Percentiles rank a stretch among this genome's conserved stretches.
Evolutionary conservation across 2,113 vertebrate species (phyloP).

Genomic region (Oxygymnocypris stewartii): DNA sequence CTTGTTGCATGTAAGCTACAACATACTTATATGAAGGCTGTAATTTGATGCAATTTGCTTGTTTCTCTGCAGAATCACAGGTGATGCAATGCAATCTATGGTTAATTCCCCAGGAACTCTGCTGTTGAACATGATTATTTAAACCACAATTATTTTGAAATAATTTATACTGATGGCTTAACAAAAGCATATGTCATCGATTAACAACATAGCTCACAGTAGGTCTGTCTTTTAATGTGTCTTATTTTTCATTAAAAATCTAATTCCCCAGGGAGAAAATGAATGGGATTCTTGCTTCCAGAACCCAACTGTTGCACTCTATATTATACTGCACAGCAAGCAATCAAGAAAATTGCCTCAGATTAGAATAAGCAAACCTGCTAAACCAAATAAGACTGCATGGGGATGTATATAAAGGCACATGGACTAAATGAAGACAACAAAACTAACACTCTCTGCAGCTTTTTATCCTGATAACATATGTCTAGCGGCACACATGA

Average conservation of each 20-base stretch:
- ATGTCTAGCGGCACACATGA: background rate
- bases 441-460: background rate
- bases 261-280: background rate
- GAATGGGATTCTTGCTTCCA: background rate
- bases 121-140: background rate
- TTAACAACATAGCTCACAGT: background rate
- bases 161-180: background rate
- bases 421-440: background rate
- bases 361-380: conserved; percentile 11
- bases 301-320: background rate
- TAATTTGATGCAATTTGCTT: background rate
- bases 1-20: background rate
- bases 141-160: background rate
- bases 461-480: background rate
- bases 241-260: background rate
- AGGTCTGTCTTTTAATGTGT: background rate
- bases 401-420: background rate
- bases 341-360: background rate
- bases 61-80: background rate
- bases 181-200: background rate
- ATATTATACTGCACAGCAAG: background rate
- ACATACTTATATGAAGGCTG: background rate
- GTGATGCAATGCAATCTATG: background rate
- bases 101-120: background rate
- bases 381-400: background rate